Evolutionary conservation across 2,888 invertebrate species (phyloP).

Genomic region (Gnatocerus cornutus): DNA sequence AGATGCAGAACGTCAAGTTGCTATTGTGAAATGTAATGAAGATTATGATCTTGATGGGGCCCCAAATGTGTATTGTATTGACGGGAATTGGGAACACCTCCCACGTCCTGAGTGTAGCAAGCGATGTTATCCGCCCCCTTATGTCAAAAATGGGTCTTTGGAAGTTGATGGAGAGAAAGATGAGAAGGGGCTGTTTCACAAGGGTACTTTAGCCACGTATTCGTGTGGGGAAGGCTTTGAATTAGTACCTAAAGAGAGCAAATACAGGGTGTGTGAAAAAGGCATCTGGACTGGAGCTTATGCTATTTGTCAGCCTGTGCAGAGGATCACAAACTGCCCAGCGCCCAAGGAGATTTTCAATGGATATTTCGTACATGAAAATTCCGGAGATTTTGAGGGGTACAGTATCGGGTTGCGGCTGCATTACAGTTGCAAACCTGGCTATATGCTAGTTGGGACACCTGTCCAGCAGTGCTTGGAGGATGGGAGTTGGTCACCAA

Average conservation of each 20-base stretch:
- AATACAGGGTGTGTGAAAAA: conserved; percentile 67
- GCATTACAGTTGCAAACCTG: conserved; percentile 67
- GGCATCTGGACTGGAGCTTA: conserved; percentile 69
- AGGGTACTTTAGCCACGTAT: conserved; percentile 67
- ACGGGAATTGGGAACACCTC: conserved; percentile 65
- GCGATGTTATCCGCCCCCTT: conserved; percentile 65
- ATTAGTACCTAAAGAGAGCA: conserved; percentile 64
- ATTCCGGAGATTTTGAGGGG: conserved; percentile 53
- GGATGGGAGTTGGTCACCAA: conserved; percentile 69
- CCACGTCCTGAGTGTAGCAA: conserved; percentile 59
- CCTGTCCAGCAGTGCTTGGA: conserved; percentile 65
- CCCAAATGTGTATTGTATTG: conserved; percentile 64
- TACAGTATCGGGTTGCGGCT: conserved; percentile 63
- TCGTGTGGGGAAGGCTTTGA: conserved; percentile 64
- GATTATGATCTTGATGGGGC: conserved; percentile 67
- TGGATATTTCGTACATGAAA: conserved; percentile 67
- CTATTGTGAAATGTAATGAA: conserved; percentile 61
- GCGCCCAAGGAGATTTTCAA: conserved; percentile 63
- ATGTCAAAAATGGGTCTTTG: conserved; percentile 63
- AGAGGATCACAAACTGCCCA: conserved; percentile 60
- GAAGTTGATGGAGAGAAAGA: conserved; percentile 62
- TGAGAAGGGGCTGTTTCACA: conserved; percentile 60
- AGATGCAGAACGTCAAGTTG: conserved; percentile 41
- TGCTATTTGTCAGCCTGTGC: conserved; percentile 62
- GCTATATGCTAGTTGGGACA: conserved; percentile 65